These are phyloP conservation scores for Plecotus auritus DNA, from an alignment of 2,113 vertebrate genomes.

Conservation along the genomic window DNA sequence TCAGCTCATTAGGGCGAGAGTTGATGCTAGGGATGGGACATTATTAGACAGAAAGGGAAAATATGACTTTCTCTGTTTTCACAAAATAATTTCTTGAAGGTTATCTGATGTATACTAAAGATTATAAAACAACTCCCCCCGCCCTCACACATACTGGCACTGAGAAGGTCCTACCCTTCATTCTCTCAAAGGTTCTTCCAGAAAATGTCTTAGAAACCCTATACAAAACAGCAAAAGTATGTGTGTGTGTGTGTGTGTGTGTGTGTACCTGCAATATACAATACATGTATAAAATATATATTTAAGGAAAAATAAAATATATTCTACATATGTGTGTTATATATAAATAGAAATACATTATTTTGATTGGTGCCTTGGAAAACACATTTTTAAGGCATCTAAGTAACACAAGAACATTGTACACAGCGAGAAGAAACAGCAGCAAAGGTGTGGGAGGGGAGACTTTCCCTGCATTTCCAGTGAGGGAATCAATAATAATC, in stretches of 20 bases:
- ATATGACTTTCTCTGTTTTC: background rate
- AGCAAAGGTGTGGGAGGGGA: background rate
- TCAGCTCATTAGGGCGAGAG: constrained; percentile 78
- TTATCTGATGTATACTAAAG: background rate
- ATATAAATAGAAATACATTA: background rate
- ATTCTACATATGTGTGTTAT: background rate
- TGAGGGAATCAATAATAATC: constrained; percentile 33
- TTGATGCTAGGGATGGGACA: constrained; percentile 52
- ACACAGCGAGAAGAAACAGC: background rate
- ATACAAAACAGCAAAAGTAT: background rate
- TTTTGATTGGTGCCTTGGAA: constrained; percentile 19
- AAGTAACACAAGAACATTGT: constrained; percentile 40
- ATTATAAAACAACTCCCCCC: constrained; percentile 26
- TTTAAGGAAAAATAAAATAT: background rate
- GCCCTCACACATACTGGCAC: background rate
- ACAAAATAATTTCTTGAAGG: background rate
- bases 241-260: background rate
- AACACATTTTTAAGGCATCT: constrained; percentile 32
- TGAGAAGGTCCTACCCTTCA: background rate
- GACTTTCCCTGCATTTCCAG: background rate
- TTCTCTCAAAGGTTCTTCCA: constrained; percentile 8
- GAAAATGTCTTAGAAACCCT: background rate
- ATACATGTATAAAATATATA: background rate
- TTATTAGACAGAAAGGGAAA: constrained; percentile 44
- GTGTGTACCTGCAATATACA: background rate